Evolutionary conservation across 2,113 vertebrate genomes (phyloP), one percentile per base, ranked within the genome.

Genomic region (Pterocles gutturalis): DNA sequence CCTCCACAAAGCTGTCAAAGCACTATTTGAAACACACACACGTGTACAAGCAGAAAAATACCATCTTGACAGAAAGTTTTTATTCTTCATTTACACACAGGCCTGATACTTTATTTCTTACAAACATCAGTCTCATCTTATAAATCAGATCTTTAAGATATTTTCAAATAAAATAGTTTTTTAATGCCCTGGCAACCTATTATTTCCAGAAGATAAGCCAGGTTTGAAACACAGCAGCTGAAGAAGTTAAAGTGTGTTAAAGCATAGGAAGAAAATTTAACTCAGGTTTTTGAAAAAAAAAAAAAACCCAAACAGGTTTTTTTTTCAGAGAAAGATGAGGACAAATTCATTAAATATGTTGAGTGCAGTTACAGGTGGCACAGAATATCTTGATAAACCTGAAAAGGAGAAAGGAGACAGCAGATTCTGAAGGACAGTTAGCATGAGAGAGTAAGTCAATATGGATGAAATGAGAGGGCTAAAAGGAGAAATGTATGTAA

Each of bases 1-100:
- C 86, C 73, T 96, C 80, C 91, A 88, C 85, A 89, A 89, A 97
- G 62, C 79, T 96, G 96, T 95, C 96, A 94, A 97, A 97, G 84
- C 77, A 94, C 29, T 95, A 34, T 91, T 86, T 89, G 51, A 93
- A 96, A 95, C 38, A 94, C 83, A 86, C 19, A 33, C 48, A 54
- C 2, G 4, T 65, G 77, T 34, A 46, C 41, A 82, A 73, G 58
- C 29, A 86, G 62, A 89, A 83, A 72, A 85, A 88, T 62, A 66
- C 53, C 51, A 88, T 78, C 58, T 92, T 76, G 82, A 80, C 87
- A 73, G 88, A 83, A 93, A 95, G 21, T 69, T 89, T 94, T 36
- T 62, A 36, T 72, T 95, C 96, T 93, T 94, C 84, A 90, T 90
- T 95, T 96, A 62, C 79, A 46, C 49, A 62, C 5, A 15, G 80